Percentiles rank a stretch among this genome's conserved stretches.
Conservation (phyloP, 2,888 invertebrate genomes). For the Andrena fulva region DNA sequence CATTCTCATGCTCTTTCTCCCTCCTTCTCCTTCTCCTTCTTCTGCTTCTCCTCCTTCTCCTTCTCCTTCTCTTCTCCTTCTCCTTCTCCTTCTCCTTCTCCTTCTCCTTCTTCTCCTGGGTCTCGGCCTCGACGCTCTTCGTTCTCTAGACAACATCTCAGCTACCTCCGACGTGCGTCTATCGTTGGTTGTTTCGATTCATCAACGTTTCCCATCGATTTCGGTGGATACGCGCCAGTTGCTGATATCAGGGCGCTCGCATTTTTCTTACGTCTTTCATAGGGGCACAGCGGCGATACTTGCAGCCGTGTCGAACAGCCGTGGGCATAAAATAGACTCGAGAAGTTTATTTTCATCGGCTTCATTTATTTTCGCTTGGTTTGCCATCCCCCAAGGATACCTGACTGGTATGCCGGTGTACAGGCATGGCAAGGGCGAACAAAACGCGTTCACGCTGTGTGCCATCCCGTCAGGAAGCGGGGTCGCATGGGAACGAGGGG, state of each 20-base stretch:
- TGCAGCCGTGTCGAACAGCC: constrained; percentile 20
- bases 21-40: not conserved
- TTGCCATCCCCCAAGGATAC: constrained; percentile 39
- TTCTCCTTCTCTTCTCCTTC: too few species aligned
- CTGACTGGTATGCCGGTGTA: constrained; percentile 1
- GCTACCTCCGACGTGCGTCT: too few species aligned
- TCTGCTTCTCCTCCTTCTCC: not conserved
- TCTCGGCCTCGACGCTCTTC: too few species aligned
- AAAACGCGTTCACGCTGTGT: not conserved
- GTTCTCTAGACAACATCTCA: too few species aligned
- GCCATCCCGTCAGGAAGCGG: not conserved
- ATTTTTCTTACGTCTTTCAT: constrained; percentile 19
- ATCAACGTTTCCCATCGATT: too few species aligned
- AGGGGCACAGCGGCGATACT: constrained; percentile 6
- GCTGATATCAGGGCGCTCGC: too few species aligned
- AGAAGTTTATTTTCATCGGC: constrained; percentile 74
- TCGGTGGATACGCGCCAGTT: too few species aligned
- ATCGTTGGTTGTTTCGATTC: too few species aligned
- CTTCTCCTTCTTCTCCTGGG: too few species aligned
- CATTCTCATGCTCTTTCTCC: too few species aligned
- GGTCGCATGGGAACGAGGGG: not conserved
- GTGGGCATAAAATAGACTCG: constrained; percentile 73
- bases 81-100: not conserved
- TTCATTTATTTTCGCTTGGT: constrained; percentile 75
- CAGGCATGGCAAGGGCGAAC: not conserved